Evolutionary conservation across 2,113 vertebrate genomes (phyloP), one percentile per base, ranked within the genome.

Genomic region (Eulemur macaco): DNA sequence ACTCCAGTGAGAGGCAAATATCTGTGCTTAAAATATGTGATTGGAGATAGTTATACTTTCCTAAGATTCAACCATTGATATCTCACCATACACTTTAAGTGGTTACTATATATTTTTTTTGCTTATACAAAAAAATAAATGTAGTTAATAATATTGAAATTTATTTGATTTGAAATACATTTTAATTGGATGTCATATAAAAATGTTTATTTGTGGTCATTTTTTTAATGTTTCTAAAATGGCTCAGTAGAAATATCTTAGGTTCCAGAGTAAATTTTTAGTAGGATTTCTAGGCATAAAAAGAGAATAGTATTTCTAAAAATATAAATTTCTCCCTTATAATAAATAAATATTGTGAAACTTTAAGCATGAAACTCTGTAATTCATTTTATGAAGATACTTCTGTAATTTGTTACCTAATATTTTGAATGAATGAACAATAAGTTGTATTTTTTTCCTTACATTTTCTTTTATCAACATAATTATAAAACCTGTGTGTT

Each of bases 281-380:
- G 56, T 71, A 82, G 9, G 20, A 89, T 89, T 96, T 96, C 27
- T 95, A 39, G 50, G 15, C 29, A 73, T 91, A 73, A 80, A 63
- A 63, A 97, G 56, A 86, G 25, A 95, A 45, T 69, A 73, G 5
- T 89, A 85, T 89, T 95, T 96, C 42, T 90, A 63, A 89, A 94
- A 89, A 58, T 86, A 29, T 39, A 3, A 10, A 34, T 95, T 73
- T 80, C 45, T 89, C 5, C 10, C 31, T 69, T 84, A 23, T 37
- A 90, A 58, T 90, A 71, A 96, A 31, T 89, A 84, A 93, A 87
- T 74, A 73, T 47, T 84, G 31, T 85, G 39, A 94, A 82, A 20
- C 5, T 66, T 58, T 92, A 83, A n/a, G 45, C 76, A 21, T 74
- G 69, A 86, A 85, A 34, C 31, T 29, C 66, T 90, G 2, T 60